phyloP scores from a whole-genome alignment of 1,140 invertebrate species.

The Diabrotica virgifera region DNA sequence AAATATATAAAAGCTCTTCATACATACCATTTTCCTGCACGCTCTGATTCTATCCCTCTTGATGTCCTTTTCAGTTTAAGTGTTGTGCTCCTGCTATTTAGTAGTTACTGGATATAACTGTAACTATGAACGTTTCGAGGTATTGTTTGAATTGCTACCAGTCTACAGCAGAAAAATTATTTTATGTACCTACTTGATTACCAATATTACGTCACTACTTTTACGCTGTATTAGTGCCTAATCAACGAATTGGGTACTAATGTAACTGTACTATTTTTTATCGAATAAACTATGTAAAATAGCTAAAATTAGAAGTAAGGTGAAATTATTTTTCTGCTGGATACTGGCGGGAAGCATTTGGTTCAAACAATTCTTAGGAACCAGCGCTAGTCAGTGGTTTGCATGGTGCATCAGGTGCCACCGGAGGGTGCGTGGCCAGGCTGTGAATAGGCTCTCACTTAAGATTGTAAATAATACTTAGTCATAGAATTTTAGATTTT shows the following conservation, averaged over 20 bases:
- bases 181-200: neutral
- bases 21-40: constrained; percentile 33
- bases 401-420: constrained; percentile 38
- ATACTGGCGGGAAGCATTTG: neutral
- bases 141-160: too few species aligned
- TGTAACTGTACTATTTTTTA: too few species aligned
- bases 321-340: too few species aligned
- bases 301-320: too few species aligned
- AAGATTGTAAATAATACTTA: constrained; percentile 24
- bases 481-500: too few species aligned
- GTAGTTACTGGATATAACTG: constrained; percentile 3
- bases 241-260: too few species aligned
- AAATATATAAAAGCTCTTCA: constrained; percentile 10
- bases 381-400: constrained; percentile 35
- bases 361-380: neutral
- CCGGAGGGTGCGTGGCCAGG: constrained; percentile 59
- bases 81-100: constrained; percentile 15
- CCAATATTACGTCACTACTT: too few species aligned
- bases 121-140: neutral
- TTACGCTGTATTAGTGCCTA: too few species aligned
- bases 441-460: constrained; percentile 54
- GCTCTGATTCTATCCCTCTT: constrained; percentile 27
- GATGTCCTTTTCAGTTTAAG: constrained; percentile 14
- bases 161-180: neutral
- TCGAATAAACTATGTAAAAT: too few species aligned